These are phyloP conservation scores for Corvus cornix DNA, from an alignment of 2,113 vertebrate genomes.

Conservation along the genomic window DNA sequence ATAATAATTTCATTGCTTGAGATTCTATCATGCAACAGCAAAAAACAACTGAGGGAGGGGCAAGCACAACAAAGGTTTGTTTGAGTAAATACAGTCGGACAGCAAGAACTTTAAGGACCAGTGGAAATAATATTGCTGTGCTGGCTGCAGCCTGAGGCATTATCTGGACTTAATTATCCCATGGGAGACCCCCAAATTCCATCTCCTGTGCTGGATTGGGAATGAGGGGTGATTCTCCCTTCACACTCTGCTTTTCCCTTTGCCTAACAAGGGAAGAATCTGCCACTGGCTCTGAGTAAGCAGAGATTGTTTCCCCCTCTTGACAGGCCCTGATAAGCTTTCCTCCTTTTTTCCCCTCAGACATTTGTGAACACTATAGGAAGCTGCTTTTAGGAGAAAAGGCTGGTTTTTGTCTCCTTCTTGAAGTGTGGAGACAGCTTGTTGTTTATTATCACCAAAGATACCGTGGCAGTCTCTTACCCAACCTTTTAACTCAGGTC, in stretches of 20 bases:
- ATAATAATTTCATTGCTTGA: background rate
- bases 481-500: background rate
- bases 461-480: background rate
- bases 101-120: background rate
- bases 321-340: background rate
- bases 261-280: background rate
- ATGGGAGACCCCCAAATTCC: background rate
- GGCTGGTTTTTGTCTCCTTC: background rate
- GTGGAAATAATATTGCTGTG: background rate
- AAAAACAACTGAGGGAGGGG: background rate
- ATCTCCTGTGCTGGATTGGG: rapidly evolving
- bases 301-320: background rate
- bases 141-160: background rate
- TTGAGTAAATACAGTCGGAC: background rate
- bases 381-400: background rate
- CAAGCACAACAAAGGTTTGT: background rate
- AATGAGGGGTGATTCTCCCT: background rate
- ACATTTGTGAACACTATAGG: background rate
- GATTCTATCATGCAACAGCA: background rate
- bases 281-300: background rate
- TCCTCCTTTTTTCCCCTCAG: background rate
- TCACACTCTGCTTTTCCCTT: background rate
- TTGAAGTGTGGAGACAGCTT: background rate
- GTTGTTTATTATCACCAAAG: background rate
- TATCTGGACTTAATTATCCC: background rate